These are phyloP conservation scores for Iselma pallidipennis DNA, from an alignment of 2,888 invertebrate species.

Conservation along the genomic window DNA sequence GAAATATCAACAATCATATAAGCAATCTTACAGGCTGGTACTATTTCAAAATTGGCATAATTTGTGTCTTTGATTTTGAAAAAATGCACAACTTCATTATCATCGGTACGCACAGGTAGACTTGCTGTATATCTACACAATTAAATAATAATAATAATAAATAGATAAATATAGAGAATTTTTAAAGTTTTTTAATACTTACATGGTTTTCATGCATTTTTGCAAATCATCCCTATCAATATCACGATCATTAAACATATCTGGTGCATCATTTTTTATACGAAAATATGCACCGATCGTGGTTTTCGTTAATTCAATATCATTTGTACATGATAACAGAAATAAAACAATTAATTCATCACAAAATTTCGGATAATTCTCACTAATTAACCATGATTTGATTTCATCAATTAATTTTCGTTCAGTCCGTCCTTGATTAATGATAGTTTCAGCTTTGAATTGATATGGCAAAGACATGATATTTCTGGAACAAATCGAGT, in stretches of 20 bases:
- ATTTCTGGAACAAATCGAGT: neutral
- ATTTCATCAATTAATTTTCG: conserved; percentile 37
- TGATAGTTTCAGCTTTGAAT: conserved; percentile 41
- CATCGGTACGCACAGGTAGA: conserved; percentile 35
- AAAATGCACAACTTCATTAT: conserved; percentile 38
- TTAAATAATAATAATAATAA: neutral
- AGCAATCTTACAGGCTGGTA: conserved; percentile 36
- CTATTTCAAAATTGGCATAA: conserved; percentile 40
- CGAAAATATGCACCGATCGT: conserved; percentile 68
- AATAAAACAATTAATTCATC: conserved; percentile 68
- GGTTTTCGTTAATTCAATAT: conserved; percentile 62
- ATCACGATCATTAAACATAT: conserved; percentile 66
- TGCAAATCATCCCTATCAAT: conserved; percentile 51
- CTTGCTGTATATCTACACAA: conserved; percentile 36
- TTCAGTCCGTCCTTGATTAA: conserved; percentile 39
- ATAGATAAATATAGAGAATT: neutral
- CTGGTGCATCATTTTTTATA: conserved; percentile 63
- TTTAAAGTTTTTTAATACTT: conserved; percentile 50
- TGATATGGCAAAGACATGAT: conserved; percentile 1
- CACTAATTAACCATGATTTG: conserved; percentile 33
- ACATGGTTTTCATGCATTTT: conserved; percentile 59
- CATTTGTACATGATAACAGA: conserved; percentile 67
- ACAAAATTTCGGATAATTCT: conserved; percentile 37
- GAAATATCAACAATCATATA: conserved; percentile 42
- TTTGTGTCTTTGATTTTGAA: conserved; percentile 38